A percentile compares a stretch with the other conserved stretches of the same genome.
These are phyloP conservation scores for Astropecten irregularis DNA, from an alignment of 53 echinoderm and acorn worm genomes.

Conservation along the genomic window DNA sequence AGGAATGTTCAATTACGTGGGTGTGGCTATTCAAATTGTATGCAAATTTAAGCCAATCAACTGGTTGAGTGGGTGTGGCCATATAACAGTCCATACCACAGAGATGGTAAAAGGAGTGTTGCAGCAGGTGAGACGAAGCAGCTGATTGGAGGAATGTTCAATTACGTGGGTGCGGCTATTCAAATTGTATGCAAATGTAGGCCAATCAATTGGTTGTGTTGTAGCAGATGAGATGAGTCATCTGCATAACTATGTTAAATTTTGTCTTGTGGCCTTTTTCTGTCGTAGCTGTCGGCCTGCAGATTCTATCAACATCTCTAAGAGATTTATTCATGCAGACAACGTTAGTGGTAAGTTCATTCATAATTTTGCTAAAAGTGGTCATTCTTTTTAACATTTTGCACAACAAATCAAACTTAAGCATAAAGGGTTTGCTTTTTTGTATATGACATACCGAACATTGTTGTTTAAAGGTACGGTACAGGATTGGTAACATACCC, in stretches of 20 bases:
- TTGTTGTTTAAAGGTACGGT: too few relatives aligned
- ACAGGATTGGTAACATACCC: too few relatives aligned
- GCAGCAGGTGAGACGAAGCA: slow-evolving; percentile 59
- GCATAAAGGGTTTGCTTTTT: too few relatives aligned
- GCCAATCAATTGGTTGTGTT: not conserved
- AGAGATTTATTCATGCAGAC: slow-evolving; percentile 9
- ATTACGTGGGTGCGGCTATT: not conserved
- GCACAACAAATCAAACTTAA: too few relatives aligned
- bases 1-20: not conserved
- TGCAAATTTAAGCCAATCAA: not conserved
- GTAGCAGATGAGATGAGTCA: not conserved
- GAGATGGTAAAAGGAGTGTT: slow-evolving; percentile 39
- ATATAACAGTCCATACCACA: too few relatives aligned
- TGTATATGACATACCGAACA: too few relatives aligned
- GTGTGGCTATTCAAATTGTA: not conserved
- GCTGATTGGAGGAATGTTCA: slow-evolving; percentile 9
- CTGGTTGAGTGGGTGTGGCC: not conserved
- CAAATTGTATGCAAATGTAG: not conserved
- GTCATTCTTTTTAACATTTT: too few relatives aligned
- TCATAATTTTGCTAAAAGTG: too few relatives aligned
- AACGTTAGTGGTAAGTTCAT: slow-evolving; percentile 5
- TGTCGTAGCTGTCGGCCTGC: not conserved
- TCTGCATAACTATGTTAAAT: too few relatives aligned
- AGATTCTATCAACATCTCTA: slow-evolving; percentile 8
- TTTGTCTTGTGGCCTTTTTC: too few relatives aligned